Conservation (phyloP, 2,888 invertebrate species). For the Platycheirus albimanus region DNA sequence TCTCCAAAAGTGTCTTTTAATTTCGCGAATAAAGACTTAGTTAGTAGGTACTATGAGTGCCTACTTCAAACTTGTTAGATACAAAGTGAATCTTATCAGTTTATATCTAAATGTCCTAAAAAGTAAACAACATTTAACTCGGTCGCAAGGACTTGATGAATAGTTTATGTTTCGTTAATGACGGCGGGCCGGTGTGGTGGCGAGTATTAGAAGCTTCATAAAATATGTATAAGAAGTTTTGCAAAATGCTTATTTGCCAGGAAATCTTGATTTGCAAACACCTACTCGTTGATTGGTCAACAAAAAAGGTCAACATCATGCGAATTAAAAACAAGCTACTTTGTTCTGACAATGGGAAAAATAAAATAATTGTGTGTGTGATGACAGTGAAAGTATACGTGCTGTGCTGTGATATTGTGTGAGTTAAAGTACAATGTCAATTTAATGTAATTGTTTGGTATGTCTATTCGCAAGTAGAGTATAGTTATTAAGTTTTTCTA, state of each 20-base stretch:
- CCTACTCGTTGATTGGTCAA: slow-evolving; percentile 20
- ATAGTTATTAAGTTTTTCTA: no score
- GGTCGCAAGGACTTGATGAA: slow-evolving; percentile 16
- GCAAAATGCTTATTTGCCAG: slow-evolving; percentile 33
- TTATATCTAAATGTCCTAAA: slow-evolving; percentile 26
- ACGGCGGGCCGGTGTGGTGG: slow-evolving; percentile 25
- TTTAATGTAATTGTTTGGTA: no score
- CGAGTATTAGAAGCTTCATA: slow-evolving; percentile 54
- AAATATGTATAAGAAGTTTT: slow-evolving; percentile 53
- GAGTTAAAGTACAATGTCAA: no score
- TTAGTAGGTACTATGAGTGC: no score
- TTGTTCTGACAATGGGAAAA: not conserved
- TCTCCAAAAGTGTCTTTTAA: slow-evolving; percentile 37
- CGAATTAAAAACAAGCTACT: not conserved
- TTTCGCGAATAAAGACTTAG: no score
- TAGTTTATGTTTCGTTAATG: slow-evolving; percentile 37
- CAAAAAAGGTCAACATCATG: slow-evolving; percentile 12
- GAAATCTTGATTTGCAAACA: not conserved
- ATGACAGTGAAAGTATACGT: not conserved
- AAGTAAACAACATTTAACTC: slow-evolving; percentile 60
- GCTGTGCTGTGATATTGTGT: not conserved
- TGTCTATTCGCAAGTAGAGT: no score
- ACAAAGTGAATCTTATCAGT: slow-evolving; percentile 28
- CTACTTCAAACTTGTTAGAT: no score
- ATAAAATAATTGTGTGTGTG: not conserved